phyloP scores from a whole-genome alignment of 2,113 vertebrate species.

The Egretta garzetta region DNA sequence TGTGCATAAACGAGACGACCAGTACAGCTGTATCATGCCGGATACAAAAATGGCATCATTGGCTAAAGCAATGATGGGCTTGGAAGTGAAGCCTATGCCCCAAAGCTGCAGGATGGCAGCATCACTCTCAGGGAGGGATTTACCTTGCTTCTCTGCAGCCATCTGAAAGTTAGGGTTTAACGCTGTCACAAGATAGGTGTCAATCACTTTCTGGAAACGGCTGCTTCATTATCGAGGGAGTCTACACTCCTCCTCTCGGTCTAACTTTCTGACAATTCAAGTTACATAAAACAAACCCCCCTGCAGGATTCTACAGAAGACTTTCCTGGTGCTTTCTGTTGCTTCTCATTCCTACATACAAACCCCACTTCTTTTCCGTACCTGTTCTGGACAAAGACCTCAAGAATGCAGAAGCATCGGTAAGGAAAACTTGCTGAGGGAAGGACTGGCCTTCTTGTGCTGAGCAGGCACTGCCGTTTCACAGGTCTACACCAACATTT shows the following conservation, averaged over 20 bases:
- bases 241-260: rapidly evolving
- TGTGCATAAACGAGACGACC: not conserved
- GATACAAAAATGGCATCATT: not conserved
- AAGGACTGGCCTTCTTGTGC: not conserved
- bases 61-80: not conserved
- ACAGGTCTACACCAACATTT: not conserved
- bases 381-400: not conserved
- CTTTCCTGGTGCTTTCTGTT: not conserved
- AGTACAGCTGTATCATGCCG: not conserved
- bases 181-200: not conserved
- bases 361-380: not conserved
- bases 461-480: not conserved
- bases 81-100: not conserved
- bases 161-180: not conserved
- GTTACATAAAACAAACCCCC: not conserved
- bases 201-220: not conserved
- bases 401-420: not conserved
- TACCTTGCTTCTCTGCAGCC: not conserved
- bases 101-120: not conserved
- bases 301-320: not conserved
- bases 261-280: not conserved
- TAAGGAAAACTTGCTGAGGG: not conserved
- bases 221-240: not conserved
- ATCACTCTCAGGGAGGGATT: not conserved
- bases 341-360: not conserved